These are phyloP conservation scores for Anticlea derivata DNA, from an alignment of 2,888 invertebrate species.

Conservation along the genomic window DNA sequence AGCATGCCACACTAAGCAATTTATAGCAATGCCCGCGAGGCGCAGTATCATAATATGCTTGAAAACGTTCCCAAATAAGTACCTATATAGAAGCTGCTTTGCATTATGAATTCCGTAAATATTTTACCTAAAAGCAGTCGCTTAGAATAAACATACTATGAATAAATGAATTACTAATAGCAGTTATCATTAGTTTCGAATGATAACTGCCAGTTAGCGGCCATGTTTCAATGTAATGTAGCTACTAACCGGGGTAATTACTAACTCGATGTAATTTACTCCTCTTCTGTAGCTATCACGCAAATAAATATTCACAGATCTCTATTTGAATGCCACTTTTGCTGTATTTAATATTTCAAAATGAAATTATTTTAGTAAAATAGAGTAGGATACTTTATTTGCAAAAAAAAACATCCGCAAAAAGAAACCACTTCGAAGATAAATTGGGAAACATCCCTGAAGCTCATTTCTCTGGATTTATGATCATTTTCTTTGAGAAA, in stretches of 20 bases:
- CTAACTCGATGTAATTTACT: conserved; percentile 2
- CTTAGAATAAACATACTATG: too few relatives aligned
- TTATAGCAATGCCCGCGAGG: too few relatives aligned
- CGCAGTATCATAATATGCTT: too few relatives aligned
- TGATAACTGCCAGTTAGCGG: conserved; percentile 12
- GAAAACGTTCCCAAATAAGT: too few relatives aligned
- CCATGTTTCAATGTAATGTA: conserved; percentile 8
- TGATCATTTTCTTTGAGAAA: not conserved
- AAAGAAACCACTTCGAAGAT: conserved; percentile 12
- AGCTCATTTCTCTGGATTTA: conserved; percentile 7
- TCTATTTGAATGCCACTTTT: not conserved
- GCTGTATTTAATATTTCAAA: too few relatives aligned
- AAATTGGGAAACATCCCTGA: conserved; percentile 9
- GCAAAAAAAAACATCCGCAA: not conserved
- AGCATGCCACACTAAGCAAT: too few relatives aligned
- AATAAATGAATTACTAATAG: not conserved
- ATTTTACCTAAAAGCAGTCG: too few relatives aligned
- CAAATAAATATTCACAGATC: conserved; percentile 4
- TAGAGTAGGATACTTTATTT: not conserved
- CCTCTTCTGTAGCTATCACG: conserved; percentile 1
- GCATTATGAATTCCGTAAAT: too few relatives aligned
- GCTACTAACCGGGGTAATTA: conserved; percentile 3
- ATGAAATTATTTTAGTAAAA: too few relatives aligned
- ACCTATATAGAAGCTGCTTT: too few relatives aligned
- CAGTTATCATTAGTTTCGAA: conserved; percentile 12